Base-by-base conservation (phyloP, 2,888 invertebrate genomes). In the Philonicus albiceps region DNA sequence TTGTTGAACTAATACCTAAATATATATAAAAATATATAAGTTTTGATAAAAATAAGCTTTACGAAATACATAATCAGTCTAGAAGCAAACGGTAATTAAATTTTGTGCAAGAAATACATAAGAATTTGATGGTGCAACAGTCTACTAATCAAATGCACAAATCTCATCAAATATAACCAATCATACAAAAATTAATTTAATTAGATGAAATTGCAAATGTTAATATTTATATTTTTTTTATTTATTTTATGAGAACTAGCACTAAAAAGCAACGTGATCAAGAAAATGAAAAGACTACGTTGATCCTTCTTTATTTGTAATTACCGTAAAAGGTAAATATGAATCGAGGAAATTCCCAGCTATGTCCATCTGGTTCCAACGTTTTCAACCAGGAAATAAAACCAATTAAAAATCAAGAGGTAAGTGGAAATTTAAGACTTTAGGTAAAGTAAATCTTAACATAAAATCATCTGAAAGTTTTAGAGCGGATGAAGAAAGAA, bases 341-440 rank as follows among this genome's bases (percentile, higher is more conserved):
- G 87, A 88, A 89, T 88, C 87, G 89, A 89, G 89, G 88, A 88
- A 88, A 89, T 89, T 89, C 89, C 89, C 90, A 89, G 90, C 91
- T 91, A 92, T 89, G 91, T 91, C 91, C 92, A 92, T 90, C 92
- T 92, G 90, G 89, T 91, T 81, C 84, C 72, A 86, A 85, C 74
- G 43, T 85, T 86, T 85, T 84, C 34, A 76, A 76, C 72, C 78
- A 74, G 81, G 85, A 86, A 90, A 86, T 34, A 80, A 87, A 86
- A 72, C 85, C 87, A 87, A 83, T 83, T 83, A 83, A 83, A 81
- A 83, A 83, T 83, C 40, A 83, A 83, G 83, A 83, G 83, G 83
- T 72, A 83, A 83, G 37, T 83, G 64, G 74, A 85, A 86, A 83
- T 87, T 88, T 74, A 86, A 87, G 73, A 81, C 83, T 81, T 86